Conservation (phyloP, 2,797 vertebrate species). For the Neosilurus mollespiculum region DNA sequence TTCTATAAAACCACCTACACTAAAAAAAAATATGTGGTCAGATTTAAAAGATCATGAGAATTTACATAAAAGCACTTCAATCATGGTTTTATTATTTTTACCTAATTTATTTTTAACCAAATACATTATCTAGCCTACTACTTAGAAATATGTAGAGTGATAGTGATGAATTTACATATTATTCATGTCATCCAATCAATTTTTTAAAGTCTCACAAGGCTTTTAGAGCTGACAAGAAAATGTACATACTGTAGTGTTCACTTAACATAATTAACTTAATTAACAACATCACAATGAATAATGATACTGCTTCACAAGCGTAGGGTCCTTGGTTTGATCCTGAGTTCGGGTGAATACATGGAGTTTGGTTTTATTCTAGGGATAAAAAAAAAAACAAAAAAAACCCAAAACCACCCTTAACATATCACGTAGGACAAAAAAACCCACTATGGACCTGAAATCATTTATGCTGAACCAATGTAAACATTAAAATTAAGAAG, state of each 20-base stretch:
- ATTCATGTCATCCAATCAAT: neutral
- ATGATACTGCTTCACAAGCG: neutral
- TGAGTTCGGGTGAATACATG: conserved; percentile 8
- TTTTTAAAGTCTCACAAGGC: neutral
- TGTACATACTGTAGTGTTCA: neutral
- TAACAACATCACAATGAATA: neutral
- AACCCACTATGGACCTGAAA: neutral
- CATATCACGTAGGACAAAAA: neutral
- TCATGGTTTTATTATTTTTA: neutral
- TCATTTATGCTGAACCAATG: neutral
- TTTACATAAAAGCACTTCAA: neutral
- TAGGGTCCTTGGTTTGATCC: neutral
- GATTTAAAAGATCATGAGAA: neutral
- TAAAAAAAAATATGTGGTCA: neutral
- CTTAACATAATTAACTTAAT: neutral
- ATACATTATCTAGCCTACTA: neutral
- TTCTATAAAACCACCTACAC: conserved; percentile 14
- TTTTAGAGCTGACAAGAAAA: neutral
- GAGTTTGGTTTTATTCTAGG: neutral
- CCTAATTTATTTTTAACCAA: neutral
- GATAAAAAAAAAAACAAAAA: neutral
- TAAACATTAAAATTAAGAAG: neutral
- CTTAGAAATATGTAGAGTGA: neutral
- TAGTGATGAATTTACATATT: neutral
- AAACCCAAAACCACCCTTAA: no score